A percentile compares a stretch with the other conserved stretches of the same genome.
Conservation (phyloP, 2,113 vertebrate genomes). For the Ceyx melanurus region DNA sequence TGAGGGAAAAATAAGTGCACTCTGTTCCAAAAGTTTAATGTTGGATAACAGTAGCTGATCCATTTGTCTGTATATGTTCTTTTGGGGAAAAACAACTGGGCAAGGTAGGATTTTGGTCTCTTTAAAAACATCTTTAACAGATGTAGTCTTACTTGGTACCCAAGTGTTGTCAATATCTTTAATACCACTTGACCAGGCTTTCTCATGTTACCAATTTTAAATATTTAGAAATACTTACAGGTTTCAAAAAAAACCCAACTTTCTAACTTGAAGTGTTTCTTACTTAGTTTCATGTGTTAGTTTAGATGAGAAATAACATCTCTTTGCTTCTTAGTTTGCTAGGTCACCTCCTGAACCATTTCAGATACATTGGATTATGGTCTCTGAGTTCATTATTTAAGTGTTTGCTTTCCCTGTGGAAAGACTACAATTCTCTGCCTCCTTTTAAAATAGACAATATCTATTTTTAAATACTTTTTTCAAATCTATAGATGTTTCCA, state of each 20-base stretch:
- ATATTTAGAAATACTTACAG: background rate
- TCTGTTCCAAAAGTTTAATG: background rate
- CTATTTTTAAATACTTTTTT: background rate
- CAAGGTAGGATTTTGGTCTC: background rate
- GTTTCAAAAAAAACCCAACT: background rate
- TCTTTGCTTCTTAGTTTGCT: background rate
- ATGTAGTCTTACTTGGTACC: background rate
- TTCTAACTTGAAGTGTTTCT: background rate
- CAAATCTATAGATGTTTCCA: background rate
- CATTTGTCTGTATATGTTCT: background rate
- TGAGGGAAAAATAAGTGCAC: background rate
- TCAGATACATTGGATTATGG: background rate
- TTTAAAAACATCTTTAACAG: background rate
- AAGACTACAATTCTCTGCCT: background rate
- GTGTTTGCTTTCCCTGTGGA: background rate
- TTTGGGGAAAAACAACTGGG: background rate
- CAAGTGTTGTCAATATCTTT: background rate
- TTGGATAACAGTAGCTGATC: background rate
- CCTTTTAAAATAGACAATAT: background rate
- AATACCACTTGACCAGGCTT: background rate
- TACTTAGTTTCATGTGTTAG: background rate
- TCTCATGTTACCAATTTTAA: background rate
- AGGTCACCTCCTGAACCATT: background rate
- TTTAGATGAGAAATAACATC: background rate
- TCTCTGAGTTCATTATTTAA: background rate